Evolutionary conservation across 2,113 vertebrate species (phyloP).

Genomic region (Limanda limanda): DNA sequence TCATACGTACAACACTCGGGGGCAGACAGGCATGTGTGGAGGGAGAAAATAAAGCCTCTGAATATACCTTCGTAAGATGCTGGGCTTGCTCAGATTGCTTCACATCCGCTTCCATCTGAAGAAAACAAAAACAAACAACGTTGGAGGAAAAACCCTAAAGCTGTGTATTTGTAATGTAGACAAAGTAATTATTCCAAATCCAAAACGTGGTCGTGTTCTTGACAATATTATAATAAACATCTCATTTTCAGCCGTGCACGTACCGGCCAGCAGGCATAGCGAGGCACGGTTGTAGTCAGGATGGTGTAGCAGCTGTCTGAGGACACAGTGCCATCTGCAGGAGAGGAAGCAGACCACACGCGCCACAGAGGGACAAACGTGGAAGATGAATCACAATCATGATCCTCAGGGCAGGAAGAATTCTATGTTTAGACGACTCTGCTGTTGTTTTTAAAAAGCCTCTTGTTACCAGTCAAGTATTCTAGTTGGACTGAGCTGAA

Average conservation of each 20-base stretch:
- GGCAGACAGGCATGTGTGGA: neutral
- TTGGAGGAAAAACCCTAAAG: too few species aligned
- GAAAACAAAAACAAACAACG: slow-evolving; percentile 1
- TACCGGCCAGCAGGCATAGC: slow-evolving; percentile 93
- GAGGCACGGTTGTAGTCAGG: slow-evolving; percentile 89
- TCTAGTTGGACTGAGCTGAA: neutral
- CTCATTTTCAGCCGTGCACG: slow-evolving; percentile 42
- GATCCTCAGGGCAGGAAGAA: neutral
- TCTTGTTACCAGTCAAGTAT: slow-evolving; percentile 18
- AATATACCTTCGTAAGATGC: slow-evolving; percentile 81
- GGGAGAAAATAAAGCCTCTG: neutral
- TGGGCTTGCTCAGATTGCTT: slow-evolving; percentile 91
- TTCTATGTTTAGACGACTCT: slow-evolving; percentile 34
- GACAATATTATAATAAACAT: neutral
- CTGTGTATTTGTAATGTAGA: too few species aligned
- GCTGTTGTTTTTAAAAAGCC: slow-evolving; percentile 15
- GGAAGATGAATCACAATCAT: slow-evolving; percentile 23
- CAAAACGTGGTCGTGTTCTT: neutral
- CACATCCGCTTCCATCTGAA: slow-evolving; percentile 92
- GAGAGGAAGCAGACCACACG: slow-evolving; percentile 52
- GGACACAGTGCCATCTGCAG: slow-evolving; percentile 90
- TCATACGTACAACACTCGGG: neutral
- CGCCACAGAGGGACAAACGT: slow-evolving; percentile 25
- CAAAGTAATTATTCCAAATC: neutral
- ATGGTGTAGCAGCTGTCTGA: slow-evolving; percentile 89